These are phyloP conservation scores for Aleiodes sp. DNA, from an alignment of 1,140 invertebrate genomes.

Conservation along the genomic window DNA sequence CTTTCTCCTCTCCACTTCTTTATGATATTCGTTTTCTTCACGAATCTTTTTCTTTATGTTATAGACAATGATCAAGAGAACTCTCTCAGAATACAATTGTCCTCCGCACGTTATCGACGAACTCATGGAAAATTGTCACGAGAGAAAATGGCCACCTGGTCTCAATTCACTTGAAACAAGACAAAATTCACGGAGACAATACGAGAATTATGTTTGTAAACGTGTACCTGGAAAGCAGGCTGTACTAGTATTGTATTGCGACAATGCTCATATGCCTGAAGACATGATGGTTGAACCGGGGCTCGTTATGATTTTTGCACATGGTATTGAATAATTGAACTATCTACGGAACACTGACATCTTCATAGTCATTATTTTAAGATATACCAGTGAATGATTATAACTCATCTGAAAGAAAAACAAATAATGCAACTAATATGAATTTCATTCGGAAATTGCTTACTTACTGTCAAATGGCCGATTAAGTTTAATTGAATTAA, in stretches of 20 bases:
- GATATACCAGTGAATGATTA: no score
- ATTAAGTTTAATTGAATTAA: no score
- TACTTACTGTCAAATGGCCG: no score
- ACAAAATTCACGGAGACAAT: conserved; percentile 89
- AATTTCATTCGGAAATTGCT: no score
- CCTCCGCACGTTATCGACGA: conserved; percentile 92
- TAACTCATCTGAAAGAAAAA: no score
- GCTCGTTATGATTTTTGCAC: conserved; percentile 98
- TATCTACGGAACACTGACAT: background rate
- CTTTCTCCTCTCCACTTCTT: conserved; percentile 16
- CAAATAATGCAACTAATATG: no score
- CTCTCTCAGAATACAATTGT: conserved; percentile 91
- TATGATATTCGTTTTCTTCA: background rate
- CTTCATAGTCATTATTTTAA: no score
- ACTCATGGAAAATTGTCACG: conserved; percentile 97
- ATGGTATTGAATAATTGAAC: conserved; percentile 84
- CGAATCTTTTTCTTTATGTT: conserved; percentile 35
- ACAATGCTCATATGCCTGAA: conserved; percentile 93
- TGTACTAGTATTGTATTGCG: conserved; percentile 92
- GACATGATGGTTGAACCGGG: conserved; percentile 97
- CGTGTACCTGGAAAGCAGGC: conserved; percentile 95
- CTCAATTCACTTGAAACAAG: conserved; percentile 92
- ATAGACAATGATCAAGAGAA: conserved; percentile 90
- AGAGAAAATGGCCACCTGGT: conserved; percentile 92
- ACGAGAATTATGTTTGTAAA: conserved; percentile 94